phyloP scores from a whole-genome alignment of 2,888 invertebrate genomes.

The Trissolcus brochymenae region DNA sequence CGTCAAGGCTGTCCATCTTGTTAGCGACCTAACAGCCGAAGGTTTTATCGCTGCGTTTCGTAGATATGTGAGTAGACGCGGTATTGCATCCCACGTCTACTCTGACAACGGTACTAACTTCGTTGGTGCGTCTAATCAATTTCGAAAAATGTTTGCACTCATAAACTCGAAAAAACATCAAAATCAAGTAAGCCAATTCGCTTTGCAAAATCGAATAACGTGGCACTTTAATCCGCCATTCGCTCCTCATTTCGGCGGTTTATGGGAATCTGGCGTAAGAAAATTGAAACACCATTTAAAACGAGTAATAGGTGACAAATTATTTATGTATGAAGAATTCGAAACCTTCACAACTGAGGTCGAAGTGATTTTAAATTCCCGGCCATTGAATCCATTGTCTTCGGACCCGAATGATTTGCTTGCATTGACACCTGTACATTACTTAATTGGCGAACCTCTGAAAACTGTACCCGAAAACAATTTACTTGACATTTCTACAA shows the following conservation, averaged over 20 bases:
- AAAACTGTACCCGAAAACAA: slow-evolving; percentile 17
- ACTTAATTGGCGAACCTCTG: slow-evolving; percentile 38
- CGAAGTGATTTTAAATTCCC: slow-evolving; percentile 41
- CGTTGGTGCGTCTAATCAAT: slow-evolving; percentile 62
- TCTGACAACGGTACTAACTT: slow-evolving; percentile 70
- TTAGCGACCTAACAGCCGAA: slow-evolving; percentile 7
- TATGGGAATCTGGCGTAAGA: slow-evolving; percentile 39
- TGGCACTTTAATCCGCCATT: slow-evolving; percentile 52
- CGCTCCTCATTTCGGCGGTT: slow-evolving; percentile 42
- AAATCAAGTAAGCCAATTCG: slow-evolving; percentile 5
- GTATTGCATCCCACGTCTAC: slow-evolving; percentile 61
- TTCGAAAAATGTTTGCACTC: slow-evolving; percentile 7
- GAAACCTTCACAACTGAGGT: slow-evolving; percentile 41
- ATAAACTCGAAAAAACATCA: slow-evolving; percentile 3
- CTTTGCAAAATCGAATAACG: slow-evolving; percentile 16
- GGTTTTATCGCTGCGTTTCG: slow-evolving; percentile 65
- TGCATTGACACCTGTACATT: slow-evolving; percentile 39
- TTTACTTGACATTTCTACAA: slow-evolving; percentile 21
- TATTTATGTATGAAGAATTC: slow-evolving; percentile 40
- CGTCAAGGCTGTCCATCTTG: slow-evolving; percentile 12
- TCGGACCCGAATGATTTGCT: slow-evolving; percentile 43
- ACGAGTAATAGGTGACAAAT: slow-evolving; percentile 21
- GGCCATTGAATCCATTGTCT: slow-evolving; percentile 28
- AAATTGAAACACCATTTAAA: slow-evolving; percentile 36
- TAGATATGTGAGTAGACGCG: slow-evolving; percentile 65